Base-by-base conservation (phyloP, 2,113 vertebrate species). In the Rhinolophus sinicus region DNA sequence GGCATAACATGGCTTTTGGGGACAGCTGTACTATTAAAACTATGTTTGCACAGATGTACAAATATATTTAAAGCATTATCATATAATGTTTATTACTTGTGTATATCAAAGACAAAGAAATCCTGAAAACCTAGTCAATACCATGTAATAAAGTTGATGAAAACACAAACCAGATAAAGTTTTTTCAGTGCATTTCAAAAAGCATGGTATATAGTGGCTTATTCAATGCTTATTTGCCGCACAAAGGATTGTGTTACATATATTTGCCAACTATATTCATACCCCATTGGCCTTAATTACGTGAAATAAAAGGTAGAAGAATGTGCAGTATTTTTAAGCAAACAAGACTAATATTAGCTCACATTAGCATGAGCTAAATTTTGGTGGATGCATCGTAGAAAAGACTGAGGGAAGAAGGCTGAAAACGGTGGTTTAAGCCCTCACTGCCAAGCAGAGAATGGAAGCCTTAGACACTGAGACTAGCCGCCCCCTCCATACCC, bases 181-280 rank as follows among this genome's bases (percentile, higher is more conserved):
- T 92, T 80, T 54, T 80, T 88, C 77, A 88, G 40, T 40, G 16
- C 3, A 30, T 93, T 90, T 90, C 58, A 75, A 76, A 85, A 56
- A 60, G 54, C 54, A 69, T 4, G 65, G 38, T 21, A 65, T 6
- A 58, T 18, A 80, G 47, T 73, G 35, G 35, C 67, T 77, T 84
- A 69, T n/a, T 84, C 69, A 82, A 56, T 76, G 21, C 28, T 13
- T 84, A 24, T 54, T 54, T 70, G 16, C 35, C n/a, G 28, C 84
- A 78, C 22, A 84, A 96, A 84, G n/a, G 22, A 70, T 56, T 90
- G 21, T 70, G 65, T 77, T 69, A 67, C 52, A 52, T n/a, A 40
- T 70, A 67, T 64, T 69, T 62, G 21, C 2, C 65, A 90, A 44
- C 72, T 58, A 93, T 1, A 60, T 75, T 75, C 33, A 60, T 47